phyloP scores from a whole-genome alignment of 2,888 invertebrate genomes.

The Oegoconia quadripuncta region DNA sequence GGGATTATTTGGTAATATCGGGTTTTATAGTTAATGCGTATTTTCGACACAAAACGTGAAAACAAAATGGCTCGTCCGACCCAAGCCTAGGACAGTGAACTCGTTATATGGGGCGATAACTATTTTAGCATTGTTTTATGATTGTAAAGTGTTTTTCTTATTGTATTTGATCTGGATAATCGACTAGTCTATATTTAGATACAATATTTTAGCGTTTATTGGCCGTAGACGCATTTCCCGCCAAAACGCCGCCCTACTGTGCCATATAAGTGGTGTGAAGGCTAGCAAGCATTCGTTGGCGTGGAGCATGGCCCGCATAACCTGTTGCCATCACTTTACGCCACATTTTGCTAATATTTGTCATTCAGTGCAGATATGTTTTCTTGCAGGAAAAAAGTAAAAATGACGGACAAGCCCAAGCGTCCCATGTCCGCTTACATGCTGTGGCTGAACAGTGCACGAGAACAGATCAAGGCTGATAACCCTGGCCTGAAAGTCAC shows the following conservation, averaged over 20 bases:
- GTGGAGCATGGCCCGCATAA: slow-evolving; percentile 44
- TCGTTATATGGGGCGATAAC: slow-evolving; percentile 71
- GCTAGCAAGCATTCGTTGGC: slow-evolving; percentile 37
- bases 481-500: slow-evolving; percentile 95
- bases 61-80: slow-evolving; percentile 79
- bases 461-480: slow-evolving; percentile 93
- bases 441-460: slow-evolving; percentile 94
- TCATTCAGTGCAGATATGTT: slow-evolving; percentile 25
- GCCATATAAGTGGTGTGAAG: slow-evolving; percentile 41
- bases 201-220: slow-evolving; percentile 20
- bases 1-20: slow-evolving; percentile 68
- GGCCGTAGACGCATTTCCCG: slow-evolving; percentile 65
- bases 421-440: slow-evolving; percentile 95
- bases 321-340: slow-evolving; percentile 44
- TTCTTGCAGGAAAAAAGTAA: slow-evolving; percentile 77
- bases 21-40: slow-evolving; percentile 72
- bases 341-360: slow-evolving; percentile 26
- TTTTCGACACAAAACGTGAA: slow-evolving; percentile 75
- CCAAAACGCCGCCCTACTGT: slow-evolving; percentile 72
- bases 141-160: slow-evolving; percentile 25
- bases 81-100: slow-evolving; percentile 77
- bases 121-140: slow-evolving; percentile 36
- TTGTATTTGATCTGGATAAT: slow-evolving; percentile 25
- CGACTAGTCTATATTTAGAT: slow-evolving; percentile 17
- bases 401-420: slow-evolving; percentile 95